These are phyloP conservation scores for Andrena hattorfiana DNA, from an alignment of 2,888 invertebrate genomes.

Conservation along the genomic window DNA sequence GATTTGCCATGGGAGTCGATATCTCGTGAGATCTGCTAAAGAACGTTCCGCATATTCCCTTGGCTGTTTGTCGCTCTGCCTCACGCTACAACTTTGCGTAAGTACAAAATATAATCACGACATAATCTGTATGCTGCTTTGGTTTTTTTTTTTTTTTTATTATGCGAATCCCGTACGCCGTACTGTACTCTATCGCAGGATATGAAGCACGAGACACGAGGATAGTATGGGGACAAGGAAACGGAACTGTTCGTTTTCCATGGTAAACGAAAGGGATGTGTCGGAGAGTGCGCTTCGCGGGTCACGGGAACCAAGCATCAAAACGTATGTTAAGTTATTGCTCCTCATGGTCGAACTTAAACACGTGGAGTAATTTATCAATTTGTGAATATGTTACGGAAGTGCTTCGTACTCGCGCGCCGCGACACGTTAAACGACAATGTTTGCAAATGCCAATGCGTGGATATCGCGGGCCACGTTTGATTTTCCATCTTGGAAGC, in stretches of 20 bases:
- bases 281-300: constrained; percentile 40
- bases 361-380: constrained; percentile 78
- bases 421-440: constrained; percentile 63
- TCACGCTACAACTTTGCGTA: not conserved
- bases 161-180: not conserved
- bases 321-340: constrained; percentile 76
- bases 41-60: not conserved
- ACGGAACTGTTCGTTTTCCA: constrained; percentile 14
- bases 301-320: constrained; percentile 69
- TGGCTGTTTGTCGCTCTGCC: not conserved
- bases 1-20: not conserved
- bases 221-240: constrained; percentile 22
- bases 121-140: not conserved
- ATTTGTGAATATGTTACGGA: constrained; percentile 77
- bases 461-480: constrained; percentile 36
- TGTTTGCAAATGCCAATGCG: constrained; percentile 61
- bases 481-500: not conserved
- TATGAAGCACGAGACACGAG: constrained; percentile 10
- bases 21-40: not conserved
- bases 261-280: constrained; percentile 43
- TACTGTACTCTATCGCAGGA: not conserved
- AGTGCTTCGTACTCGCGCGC: constrained; percentile 72
- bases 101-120: constrained; percentile 13
- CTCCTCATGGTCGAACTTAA: constrained; percentile 76
- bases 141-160: too few species aligned